phyloP scores from a whole-genome alignment of 1,140 invertebrate species.

The Solenopsis fugax region DNA sequence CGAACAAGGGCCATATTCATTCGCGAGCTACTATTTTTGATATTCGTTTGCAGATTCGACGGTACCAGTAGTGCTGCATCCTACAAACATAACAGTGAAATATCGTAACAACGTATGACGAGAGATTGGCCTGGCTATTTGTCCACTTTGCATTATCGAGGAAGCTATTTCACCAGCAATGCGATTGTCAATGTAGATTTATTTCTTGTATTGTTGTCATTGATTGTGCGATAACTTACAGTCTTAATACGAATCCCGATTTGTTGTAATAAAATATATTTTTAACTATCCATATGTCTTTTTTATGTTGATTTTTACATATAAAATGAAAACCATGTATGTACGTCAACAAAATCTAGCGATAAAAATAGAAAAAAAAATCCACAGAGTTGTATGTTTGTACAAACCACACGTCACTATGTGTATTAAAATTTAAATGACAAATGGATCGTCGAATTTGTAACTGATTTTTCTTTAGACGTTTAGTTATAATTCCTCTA shows the following conservation, averaged over 20 bases:
- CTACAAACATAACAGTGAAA: constrained; percentile 7
- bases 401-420: constrained; percentile 1
- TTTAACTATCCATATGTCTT: not conserved
- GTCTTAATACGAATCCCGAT: not conserved
- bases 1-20: constrained; percentile 8
- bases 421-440: constrained; percentile 22
- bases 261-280: constrained; percentile 1
- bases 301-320: not conserved
- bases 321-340: not conserved
- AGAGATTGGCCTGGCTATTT: not conserved
- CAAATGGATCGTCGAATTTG: not conserved
- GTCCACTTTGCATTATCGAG: not conserved
- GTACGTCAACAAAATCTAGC: not conserved
- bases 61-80: not conserved
- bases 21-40: constrained; percentile 3
- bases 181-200: not conserved
- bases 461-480: not conserved
- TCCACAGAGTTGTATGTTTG: not conserved
- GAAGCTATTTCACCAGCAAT: not conserved
- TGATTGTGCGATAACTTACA: not conserved
- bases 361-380: constrained; percentile 30
- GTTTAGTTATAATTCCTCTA: not conserved
- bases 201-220: not conserved
- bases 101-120: constrained; percentile 35
- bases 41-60: constrained; percentile 33